These are phyloP conservation scores for Illadopsis cleaveri DNA, from an alignment of 2,113 vertebrate genomes.

Conservation along the genomic window DNA sequence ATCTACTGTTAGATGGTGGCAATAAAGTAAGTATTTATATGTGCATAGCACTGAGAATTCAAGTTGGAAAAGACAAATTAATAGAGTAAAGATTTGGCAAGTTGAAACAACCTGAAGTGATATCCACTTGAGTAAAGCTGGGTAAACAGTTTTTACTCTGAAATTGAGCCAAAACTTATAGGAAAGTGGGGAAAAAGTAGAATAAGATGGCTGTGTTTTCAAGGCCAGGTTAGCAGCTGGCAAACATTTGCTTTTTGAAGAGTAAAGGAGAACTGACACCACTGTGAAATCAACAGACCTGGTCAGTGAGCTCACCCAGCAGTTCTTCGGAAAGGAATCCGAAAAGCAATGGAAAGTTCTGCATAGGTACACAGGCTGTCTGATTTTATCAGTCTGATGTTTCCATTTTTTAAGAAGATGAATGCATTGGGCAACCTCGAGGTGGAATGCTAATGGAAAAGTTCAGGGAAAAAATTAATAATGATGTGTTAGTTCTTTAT, in stretches of 20 bases:
- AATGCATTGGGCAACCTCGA: neutral
- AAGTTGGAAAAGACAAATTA: conserved; percentile 3
- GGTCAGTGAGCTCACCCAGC: neutral
- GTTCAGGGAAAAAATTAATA: neutral
- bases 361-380: neutral
- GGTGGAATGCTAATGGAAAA: neutral
- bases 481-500: neutral
- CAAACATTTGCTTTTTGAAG: neutral
- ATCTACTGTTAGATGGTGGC: neutral
- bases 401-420: neutral
- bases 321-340: neutral
- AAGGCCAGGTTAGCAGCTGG: neutral
- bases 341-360: neutral
- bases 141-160: neutral
- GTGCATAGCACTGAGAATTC: neutral
- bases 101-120: neutral
- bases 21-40: neutral
- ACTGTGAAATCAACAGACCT: neutral
- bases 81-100: neutral
- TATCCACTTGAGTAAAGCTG: neutral
- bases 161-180: conserved; percentile 1
- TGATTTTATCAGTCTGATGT: neutral
- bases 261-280: neutral
- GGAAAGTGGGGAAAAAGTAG: neutral
- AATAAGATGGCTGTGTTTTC: neutral